Evolutionary conservation across 2,888 invertebrate species (phyloP).

Genomic region (Drosophila siamana): DNA sequence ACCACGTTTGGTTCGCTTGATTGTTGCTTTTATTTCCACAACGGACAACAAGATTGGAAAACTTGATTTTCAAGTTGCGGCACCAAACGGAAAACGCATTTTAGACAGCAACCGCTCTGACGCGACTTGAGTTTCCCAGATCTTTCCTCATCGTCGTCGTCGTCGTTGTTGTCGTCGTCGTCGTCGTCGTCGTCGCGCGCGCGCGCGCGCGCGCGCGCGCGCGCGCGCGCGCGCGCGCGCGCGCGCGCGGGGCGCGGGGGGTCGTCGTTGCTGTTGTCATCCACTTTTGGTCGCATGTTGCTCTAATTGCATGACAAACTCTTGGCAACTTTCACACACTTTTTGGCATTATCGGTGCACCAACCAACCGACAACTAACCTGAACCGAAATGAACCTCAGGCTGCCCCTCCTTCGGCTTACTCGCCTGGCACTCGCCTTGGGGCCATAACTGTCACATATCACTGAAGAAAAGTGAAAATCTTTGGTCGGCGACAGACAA

Average conservation of each 20-base stretch:
- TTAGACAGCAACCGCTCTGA: constrained; percentile 7
- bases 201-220: no score
- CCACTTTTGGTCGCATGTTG: constrained; percentile 70
- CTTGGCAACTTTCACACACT: constrained; percentile 72
- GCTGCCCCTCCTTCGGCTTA: neutral
- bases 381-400: constrained; percentile 16
- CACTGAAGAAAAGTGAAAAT: constrained; percentile 54
- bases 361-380: constrained; percentile 6
- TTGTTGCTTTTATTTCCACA: constrained; percentile 66
- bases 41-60: constrained; percentile 60
- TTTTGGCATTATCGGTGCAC: constrained; percentile 57
- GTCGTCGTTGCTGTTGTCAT: constrained; percentile 44
- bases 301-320: constrained; percentile 79
- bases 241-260: no score
- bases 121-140: constrained; percentile 51
- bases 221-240: no score
- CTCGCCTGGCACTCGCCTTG: neutral
- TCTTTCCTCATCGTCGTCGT: constrained; percentile 31
- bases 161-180: constrained; percentile 41
- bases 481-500: constrained; percentile 20
- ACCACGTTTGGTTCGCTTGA: constrained; percentile 69
- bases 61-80: constrained; percentile 72
- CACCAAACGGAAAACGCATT: constrained; percentile 63
- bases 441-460: constrained; percentile 65
- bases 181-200: no score